Base-by-base conservation (phyloP, 2,113 vertebrate genomes). In the Brevimyrus niger region DNA sequence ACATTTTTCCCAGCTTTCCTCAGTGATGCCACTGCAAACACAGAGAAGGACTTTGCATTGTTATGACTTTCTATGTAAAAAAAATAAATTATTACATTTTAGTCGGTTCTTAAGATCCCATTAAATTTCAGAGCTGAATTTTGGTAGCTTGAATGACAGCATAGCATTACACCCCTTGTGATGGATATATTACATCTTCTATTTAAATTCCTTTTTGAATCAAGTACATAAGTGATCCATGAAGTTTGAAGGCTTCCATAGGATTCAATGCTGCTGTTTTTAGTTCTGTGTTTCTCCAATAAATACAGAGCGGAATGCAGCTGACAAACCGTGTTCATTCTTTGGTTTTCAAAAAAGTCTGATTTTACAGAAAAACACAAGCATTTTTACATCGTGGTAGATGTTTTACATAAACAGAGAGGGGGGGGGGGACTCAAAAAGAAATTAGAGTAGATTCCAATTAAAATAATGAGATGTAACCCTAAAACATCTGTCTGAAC, bases 401-500 rank as follows among this genome's bases (percentile, higher is more conserved):
- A 47, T 84, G 17, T 84, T 47, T 47, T 44, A 13, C 35, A 87
- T 42, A 61, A 23, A 10, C 1, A 87, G 31, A n/a, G 53, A 61
- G 19, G 53, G 38, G 44, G 35, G 53, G 13, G 89, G 89, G 88
- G 87, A 48, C 55, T 38, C 61, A 89, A 21, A 50, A n/a, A 35
- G 86, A 90, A 90, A 91, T 89, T 92, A 91, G 89, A 94, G 94
- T 93, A 96, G 96, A 96, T 96, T 96, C 96, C 97, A 98, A 99
- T 99, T 99, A 99, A 98, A 99, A 99, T 95, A 98, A 98, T 99
- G 96, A 98, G 97, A 96, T 96, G 95, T 96, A 96, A 97, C 96
- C 96, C 96, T 94, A 94, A 96, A 97, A 97, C 97, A 98, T 97
- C 97, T 95, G 98, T 99, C 98, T 94, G 93, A 94, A 97, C 97